Evolutionary conservation across 1,140 invertebrate species (phyloP).

Genomic region (Eriocheir sinensis): DNA sequence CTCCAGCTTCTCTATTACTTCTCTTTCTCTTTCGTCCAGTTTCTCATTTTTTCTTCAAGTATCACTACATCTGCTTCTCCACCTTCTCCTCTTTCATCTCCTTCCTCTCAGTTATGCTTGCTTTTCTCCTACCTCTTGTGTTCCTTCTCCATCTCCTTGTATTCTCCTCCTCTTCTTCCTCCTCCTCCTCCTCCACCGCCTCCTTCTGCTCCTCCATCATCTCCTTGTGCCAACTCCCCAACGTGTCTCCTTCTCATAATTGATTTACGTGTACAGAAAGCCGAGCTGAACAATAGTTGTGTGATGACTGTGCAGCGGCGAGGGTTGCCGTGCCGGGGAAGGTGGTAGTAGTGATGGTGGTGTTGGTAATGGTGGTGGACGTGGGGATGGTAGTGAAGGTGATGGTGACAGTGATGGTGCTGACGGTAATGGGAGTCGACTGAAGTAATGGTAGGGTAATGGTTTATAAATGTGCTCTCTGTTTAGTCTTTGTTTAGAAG

Average conservation of each 20-base stretch:
- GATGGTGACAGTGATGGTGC: not conserved
- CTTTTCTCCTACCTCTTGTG: not conserved
- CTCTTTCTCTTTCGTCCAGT: not conserved
- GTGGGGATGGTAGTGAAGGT: not conserved
- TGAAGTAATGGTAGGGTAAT: no score
- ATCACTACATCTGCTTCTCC: no score
- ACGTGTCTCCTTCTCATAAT: not conserved
- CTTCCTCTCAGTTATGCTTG: not conserved
- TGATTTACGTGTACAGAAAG: not conserved
- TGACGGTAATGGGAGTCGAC: no score
- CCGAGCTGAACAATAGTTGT: not conserved
- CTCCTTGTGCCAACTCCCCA: not conserved
- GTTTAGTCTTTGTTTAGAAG: no score
- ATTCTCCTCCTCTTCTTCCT: not conserved
- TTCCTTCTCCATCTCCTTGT: not conserved
- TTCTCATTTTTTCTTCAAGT: no score
- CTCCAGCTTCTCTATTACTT: no score
- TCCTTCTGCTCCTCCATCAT: not conserved
- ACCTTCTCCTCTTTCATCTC: not conserved
- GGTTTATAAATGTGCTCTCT: no score
- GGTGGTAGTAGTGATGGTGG: not conserved
- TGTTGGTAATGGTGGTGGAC: no score
- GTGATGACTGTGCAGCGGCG: slow-evolving; percentile 5
- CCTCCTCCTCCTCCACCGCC: not conserved
- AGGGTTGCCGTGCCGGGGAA: not conserved